A percentile compares a stretch with the other conserved stretches of the same genome.
Evolutionary conservation across 2,113 vertebrate species (phyloP).

Genomic region (Scopus umbretta): DNA sequence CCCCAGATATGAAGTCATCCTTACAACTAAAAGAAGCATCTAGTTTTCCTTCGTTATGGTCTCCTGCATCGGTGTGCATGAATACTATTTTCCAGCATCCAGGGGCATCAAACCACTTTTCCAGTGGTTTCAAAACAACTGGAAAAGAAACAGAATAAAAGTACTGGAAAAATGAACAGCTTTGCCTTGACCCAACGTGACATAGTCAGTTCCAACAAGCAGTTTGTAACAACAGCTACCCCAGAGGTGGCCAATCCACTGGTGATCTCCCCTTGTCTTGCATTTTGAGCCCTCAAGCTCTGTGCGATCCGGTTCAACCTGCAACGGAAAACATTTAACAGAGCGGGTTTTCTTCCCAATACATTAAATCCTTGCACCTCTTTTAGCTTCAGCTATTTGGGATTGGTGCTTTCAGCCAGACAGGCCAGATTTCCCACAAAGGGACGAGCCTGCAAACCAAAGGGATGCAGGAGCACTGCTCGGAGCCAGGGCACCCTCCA

Average conservation of each 20-base stretch:
- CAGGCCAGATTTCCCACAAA: neutral
- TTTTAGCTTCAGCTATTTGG: neutral
- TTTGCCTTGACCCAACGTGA: neutral
- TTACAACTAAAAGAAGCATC: neutral
- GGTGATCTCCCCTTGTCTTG: neutral
- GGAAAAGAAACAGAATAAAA: neutral
- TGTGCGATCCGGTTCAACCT: neutral
- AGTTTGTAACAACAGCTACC: neutral
- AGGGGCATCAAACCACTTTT: neutral
- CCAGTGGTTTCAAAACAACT: neutral
- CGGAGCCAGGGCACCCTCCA: neutral
- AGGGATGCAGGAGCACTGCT: neutral
- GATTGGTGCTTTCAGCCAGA: neutral
- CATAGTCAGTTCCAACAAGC: neutral
- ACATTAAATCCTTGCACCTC: neutral
- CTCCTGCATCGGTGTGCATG: neutral
- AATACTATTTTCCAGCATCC: conserved; percentile 1
- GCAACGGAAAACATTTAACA: neutral
- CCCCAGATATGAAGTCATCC: neutral
- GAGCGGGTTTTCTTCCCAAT: neutral
- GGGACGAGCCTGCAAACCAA: neutral
- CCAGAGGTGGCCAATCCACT: neutral
- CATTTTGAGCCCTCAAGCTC: neutral
- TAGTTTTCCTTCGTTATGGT: neutral
- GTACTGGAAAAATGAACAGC: neutral